These are phyloP conservation scores for Allygus modestus DNA, from an alignment of 2,888 invertebrate species.

Conservation along the genomic window DNA sequence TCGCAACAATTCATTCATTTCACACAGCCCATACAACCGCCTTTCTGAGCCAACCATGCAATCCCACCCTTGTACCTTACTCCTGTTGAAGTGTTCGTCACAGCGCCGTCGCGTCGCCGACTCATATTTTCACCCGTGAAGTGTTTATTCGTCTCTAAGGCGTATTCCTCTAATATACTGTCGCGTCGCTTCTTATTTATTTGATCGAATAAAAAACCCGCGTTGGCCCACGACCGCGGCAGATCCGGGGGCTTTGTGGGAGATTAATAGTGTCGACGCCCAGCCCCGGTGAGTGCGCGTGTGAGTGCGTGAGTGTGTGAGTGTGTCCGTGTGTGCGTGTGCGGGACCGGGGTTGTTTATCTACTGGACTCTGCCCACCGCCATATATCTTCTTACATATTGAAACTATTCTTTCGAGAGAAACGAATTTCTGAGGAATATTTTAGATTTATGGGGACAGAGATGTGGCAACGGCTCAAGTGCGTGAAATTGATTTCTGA, in stretches of 20 bases:
- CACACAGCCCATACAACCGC: too few species aligned
- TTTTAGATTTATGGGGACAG: slow-evolving; percentile 14
- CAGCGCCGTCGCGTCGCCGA: neutral
- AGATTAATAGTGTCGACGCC: slow-evolving; percentile 37
- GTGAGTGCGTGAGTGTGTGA: neutral
- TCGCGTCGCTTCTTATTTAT: slow-evolving; percentile 39
- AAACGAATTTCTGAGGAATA: slow-evolving; percentile 28
- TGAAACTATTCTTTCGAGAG: slow-evolving; percentile 19
- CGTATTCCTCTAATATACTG: slow-evolving; percentile 32
- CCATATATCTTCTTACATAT: slow-evolving; percentile 36
- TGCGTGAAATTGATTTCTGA: slow-evolving; percentile 18
- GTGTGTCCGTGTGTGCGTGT: neutral
- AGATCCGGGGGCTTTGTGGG: slow-evolving; percentile 35
- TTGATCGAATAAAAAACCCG: slow-evolving; percentile 26
- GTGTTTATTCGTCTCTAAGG: slow-evolving; percentile 26
- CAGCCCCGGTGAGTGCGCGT: neutral
- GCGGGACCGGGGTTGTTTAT: slow-evolving; percentile 12
- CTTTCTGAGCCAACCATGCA: too few species aligned
- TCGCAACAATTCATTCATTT: too few species aligned
- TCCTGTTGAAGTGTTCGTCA: neutral
- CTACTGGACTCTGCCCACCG: slow-evolving; percentile 11
- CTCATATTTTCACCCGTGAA: slow-evolving; percentile 29
- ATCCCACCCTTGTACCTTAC: neutral
- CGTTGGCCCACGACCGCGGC: slow-evolving; percentile 32
- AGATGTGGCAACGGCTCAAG: slow-evolving; percentile 3